Base-by-base conservation (phyloP, 2,797 vertebrate genomes). In the Eutrigla gurnardus region DNA sequence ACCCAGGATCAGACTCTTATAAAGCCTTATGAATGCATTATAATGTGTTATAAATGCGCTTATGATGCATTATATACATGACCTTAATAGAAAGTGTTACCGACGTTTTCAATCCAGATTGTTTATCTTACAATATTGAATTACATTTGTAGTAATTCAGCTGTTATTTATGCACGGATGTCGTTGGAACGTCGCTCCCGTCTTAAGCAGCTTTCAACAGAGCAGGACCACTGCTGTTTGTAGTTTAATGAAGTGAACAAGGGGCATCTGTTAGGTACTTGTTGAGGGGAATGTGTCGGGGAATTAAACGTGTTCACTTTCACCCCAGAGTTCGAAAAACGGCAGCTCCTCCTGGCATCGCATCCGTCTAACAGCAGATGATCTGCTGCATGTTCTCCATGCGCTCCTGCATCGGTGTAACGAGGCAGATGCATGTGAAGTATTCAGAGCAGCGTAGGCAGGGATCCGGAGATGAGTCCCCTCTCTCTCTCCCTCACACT, bases 391-490 rank as follows among this genome's bases (percentile, higher is more conserved):
- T 78, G 75, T 76, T 77, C 49, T 61, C 25, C 5, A 77, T 80
- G 72, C 39, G 17, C 39, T 71, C 4, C 40, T 68, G 74, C 70
- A 74, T 55, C 37, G 59, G 39, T 76, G 74, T 77, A 78, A 86
- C 71, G 65, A 83, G 39, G 82, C 61, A 73, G 55, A 83, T 80
- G 53, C 74, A 90, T 76, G 77, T 74, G 79, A 83, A 75, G 75
- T 66, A 82, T 83, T 85, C 43, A 70, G 77, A 80, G 82, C 72
- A 78, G 85, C 47, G 81, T 88, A 74, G 88, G 88, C 75, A 76
- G 81, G 55, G 82, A 79, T 82, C 77, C 86, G 80, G 73, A 86
- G 70, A 88, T 13, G 61, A 84, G 80, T 70, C 82, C 77, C 15
- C 11, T 25, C 70, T 37, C 61, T 53, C 67, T 43, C 63, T n/a